Evolutionary conservation across 2,888 invertebrate genomes (phyloP), one percentile per base, ranked within the genome.

Genomic region (Hyposoter dolosus): DNA sequence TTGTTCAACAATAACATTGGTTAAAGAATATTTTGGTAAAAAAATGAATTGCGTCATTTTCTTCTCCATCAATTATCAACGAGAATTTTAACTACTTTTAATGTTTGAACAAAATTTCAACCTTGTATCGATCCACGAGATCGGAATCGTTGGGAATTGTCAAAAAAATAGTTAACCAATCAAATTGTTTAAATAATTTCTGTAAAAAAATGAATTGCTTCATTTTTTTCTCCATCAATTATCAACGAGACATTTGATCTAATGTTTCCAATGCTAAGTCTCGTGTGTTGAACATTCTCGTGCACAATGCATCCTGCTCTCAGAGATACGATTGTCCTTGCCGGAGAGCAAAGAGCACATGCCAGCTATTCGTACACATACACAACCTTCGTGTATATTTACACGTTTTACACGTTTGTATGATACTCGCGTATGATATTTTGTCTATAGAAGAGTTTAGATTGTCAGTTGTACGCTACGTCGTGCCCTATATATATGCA

Each of bases 261-360:
- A 28, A 72, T 53, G 53, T 40, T 72, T 15, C 32, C 28, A 71
- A 53, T 53, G n/a, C 45, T 17, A 45, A n/a, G 28, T 45, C 28
- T 15, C 19, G 9, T 76, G 28, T 43, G 19, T 28, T 60, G n/a
- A 47, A 43, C 68, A 60, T 32, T 5, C 65, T 45, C 56, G 47
- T 47, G 63, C 23, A 74, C 69, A 65, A 85, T 65, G 82, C 75
- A 85, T 85, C 79, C 78, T 60, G 71, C 45, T 80, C 47, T 53
- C 45, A 32, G 50, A 76, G 50, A 76, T 53, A 81, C 85, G 80
- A 86, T 86, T 83, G 85, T 86, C 85, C 85, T 86, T 86, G 85
- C 69, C 60, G 72, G 47, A 35, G 85, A 83, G 75, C 85, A 79
- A 81, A 83, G 83, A 79, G 83, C 82, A 72, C 65, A 83, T 65